These are phyloP conservation scores for Cynopterus sphinx DNA, from an alignment of 2,797 vertebrate genomes.

Conservation along the genomic window DNA sequence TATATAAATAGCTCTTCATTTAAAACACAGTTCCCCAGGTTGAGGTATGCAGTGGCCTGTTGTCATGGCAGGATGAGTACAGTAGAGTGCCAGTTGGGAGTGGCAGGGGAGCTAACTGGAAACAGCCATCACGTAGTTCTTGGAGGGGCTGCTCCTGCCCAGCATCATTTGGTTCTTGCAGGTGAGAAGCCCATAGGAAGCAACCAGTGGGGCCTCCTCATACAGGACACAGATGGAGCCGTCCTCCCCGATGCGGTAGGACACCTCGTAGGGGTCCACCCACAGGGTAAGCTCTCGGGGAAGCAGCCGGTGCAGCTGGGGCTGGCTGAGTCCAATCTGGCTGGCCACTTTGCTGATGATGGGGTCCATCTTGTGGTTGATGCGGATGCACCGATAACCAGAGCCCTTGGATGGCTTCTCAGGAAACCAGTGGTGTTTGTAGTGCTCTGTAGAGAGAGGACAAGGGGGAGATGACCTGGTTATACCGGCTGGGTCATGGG, in stretches of 20 bases:
- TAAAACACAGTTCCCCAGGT: constrained; percentile 85
- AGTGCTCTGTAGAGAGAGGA: constrained; percentile 85
- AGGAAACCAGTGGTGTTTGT: constrained; percentile 91
- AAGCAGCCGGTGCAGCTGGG: constrained; percentile 87
- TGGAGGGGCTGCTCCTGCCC: constrained; percentile 86
- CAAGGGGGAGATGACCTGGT: background rate
- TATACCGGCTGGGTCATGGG: background rate
- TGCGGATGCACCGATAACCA: constrained; percentile 92
- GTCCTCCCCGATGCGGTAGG: constrained; percentile 91
- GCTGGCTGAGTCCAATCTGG: constrained; percentile 86
- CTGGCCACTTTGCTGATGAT: constrained; percentile 88
- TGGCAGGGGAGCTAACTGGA: constrained; percentile 84
- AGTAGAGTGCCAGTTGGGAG: constrained; percentile 46
- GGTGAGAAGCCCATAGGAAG: constrained; percentile 84
- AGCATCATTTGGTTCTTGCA: constrained; percentile 90
- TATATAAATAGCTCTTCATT: constrained; percentile 89
- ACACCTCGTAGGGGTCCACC: constrained; percentile 92
- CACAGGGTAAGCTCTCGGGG: constrained; percentile 92
- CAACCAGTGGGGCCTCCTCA: constrained; percentile 76
- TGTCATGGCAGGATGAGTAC: constrained; percentile 77
- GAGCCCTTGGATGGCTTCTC: constrained; percentile 91
- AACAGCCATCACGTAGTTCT: constrained; percentile 91
- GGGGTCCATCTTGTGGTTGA: constrained; percentile 92
- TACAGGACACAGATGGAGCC: constrained; percentile 93
- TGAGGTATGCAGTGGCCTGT: constrained; percentile 86